Conservation (phyloP, 2,797 vertebrate genomes). For the Enteromius radiatus region DNA sequence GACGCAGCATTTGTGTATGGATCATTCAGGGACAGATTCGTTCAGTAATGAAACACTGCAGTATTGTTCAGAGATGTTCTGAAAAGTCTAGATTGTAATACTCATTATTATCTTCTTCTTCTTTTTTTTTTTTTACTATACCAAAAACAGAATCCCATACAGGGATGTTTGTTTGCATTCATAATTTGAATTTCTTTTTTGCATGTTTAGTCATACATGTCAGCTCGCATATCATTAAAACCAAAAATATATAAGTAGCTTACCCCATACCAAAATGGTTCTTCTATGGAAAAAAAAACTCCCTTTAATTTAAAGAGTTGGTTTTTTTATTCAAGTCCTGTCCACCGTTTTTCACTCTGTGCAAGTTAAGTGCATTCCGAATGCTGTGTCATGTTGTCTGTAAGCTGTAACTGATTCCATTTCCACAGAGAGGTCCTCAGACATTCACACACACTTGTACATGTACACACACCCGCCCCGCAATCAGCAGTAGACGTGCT, state of each 20-base stretch:
- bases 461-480: conserved; percentile 37
- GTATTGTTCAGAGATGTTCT: neutral
- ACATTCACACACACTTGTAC: conserved; percentile 45
- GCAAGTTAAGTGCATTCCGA: neutral
- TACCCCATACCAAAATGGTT: neutral
- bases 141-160: neutral
- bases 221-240: neutral
- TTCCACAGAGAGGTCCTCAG: conserved; percentile 14
- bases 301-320: neutral
- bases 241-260: neutral
- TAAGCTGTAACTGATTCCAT: conserved; percentile 20
- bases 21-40: neutral
- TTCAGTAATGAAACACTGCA: neutral
- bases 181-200: neutral
- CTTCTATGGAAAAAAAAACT: neutral
- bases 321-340: neutral
- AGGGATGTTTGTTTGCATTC: neutral
- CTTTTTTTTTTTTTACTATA: neutral
- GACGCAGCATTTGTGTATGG: neutral
- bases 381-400: conserved; percentile 22
- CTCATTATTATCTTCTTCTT: neutral
- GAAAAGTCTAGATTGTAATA: neutral
- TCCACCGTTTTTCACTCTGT: neutral
- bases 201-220: neutral
- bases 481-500: conserved; percentile 42